Conservation (phyloP, 2,113 vertebrate genomes). For the Pelusios castaneus region DNA sequence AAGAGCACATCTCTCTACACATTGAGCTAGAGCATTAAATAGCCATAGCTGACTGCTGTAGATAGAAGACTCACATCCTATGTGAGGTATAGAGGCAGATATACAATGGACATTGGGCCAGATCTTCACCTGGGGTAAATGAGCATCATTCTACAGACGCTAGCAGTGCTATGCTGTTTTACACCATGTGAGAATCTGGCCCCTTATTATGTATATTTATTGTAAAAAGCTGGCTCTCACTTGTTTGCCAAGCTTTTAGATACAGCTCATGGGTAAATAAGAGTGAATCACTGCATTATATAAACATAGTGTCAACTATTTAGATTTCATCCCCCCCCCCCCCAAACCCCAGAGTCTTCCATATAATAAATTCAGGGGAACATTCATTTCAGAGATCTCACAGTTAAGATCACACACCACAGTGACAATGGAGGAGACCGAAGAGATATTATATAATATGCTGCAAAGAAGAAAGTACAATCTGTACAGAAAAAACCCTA, state of each 20-base stretch:
- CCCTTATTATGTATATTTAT: background rate
- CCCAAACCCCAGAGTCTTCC: background rate
- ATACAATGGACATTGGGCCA: background rate
- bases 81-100: background rate
- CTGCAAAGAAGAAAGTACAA: background rate
- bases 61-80: background rate
- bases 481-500: background rate
- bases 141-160: background rate
- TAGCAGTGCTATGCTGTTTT: background rate
- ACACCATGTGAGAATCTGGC: background rate
- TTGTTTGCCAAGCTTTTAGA: background rate
- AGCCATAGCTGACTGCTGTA: background rate
- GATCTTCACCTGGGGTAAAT: background rate
- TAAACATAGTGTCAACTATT: background rate
- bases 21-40: background rate
- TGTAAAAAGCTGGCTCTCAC: background rate
- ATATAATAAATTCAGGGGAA: background rate
- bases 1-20: background rate
- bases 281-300: background rate
- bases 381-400: slow-evolving; percentile 7
- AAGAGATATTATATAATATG: background rate
- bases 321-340: background rate
- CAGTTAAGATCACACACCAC: background rate
- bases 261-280: background rate
- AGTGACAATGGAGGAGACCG: background rate